Conservation (phyloP, 2,113 vertebrate species). For the Coreoperca whiteheadi region DNA sequence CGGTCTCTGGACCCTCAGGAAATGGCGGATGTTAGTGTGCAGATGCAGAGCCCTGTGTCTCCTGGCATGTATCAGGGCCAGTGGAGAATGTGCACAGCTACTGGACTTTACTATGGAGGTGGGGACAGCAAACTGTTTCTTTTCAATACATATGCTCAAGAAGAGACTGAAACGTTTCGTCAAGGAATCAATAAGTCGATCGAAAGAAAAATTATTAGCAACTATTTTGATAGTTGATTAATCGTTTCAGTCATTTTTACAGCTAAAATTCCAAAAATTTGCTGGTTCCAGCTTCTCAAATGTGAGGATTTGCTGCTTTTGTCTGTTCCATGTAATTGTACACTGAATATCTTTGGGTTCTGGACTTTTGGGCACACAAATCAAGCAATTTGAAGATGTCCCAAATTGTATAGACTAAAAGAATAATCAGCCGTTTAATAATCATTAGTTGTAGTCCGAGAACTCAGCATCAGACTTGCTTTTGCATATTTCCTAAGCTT, state of each 20-base stretch:
- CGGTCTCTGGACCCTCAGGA: conserved; percentile 95
- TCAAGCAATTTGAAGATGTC: neutral
- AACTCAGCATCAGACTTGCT: neutral
- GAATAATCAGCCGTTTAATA: neutral
- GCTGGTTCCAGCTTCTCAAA: neutral
- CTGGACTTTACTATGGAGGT: conserved; percentile 98
- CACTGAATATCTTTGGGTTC: neutral
- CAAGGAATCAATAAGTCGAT: neutral
- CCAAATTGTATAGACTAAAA: neutral
- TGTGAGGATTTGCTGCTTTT: neutral
- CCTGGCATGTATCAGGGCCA: conserved; percentile 99
- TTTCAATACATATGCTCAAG: neutral
- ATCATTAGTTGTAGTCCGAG: neutral
- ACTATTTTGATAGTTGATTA: neutral
- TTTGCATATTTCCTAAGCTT: no score
- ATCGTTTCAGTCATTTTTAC: neutral
- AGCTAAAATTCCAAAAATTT: neutral
- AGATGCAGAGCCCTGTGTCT: conserved; percentile 96
- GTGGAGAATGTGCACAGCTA: conserved; percentile 99
- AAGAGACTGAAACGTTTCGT: neutral
- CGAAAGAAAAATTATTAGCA: neutral
- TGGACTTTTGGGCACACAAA: neutral
- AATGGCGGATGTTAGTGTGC: conserved; percentile 95
- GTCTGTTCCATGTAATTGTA: neutral
- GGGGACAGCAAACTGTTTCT: conserved; percentile 63